Evolutionary conservation across 23 tunicate species (phyloP).

Genomic region (Oikopleura vanhoeffeni): DNA sequence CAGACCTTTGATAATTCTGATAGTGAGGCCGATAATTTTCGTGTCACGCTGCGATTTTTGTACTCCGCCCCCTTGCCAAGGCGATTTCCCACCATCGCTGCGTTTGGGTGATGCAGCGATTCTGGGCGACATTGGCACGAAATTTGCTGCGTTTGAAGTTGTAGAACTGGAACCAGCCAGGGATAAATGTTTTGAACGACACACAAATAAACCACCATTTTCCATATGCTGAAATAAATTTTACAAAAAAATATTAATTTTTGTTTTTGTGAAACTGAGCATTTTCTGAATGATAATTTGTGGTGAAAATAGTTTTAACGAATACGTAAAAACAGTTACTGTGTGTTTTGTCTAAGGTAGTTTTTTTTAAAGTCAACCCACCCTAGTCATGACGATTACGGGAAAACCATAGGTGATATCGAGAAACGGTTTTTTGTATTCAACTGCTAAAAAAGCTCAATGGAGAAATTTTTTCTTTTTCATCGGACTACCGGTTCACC

Average conservation of each 20-base stretch:
- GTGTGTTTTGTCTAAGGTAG: too few relatives aligned
- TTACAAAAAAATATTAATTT: too few relatives aligned
- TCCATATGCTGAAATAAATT: constrained; percentile 25
- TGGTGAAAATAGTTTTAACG: neutral
- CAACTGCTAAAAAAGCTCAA: too few relatives aligned
- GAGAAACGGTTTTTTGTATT: too few relatives aligned
- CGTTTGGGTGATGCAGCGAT: neutral
- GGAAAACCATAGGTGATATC: too few relatives aligned
- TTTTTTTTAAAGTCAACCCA: too few relatives aligned
- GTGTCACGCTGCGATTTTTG: constrained; percentile 14
- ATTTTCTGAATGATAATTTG: too few relatives aligned
- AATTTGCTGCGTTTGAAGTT: neutral
- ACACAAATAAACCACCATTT: constrained; percentile 80
- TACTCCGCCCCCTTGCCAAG: constrained; percentile 1
- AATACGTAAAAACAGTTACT: neutral
- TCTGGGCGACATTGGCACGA: constrained; percentile 14
- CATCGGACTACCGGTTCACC: too few relatives aligned
- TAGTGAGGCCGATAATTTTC: constrained; percentile 48
- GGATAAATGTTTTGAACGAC: constrained; percentile 38
- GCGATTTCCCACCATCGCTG: neutral
- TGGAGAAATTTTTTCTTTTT: too few relatives aligned
- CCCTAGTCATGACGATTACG: too few relatives aligned
- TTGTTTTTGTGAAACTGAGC: too few relatives aligned
- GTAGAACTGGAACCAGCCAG: constrained; percentile 37
- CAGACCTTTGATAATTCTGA: constrained; percentile 79